Evolutionary conservation across 1,140 invertebrate species (phyloP).

Genomic region (Bradysia coprophila): DNA sequence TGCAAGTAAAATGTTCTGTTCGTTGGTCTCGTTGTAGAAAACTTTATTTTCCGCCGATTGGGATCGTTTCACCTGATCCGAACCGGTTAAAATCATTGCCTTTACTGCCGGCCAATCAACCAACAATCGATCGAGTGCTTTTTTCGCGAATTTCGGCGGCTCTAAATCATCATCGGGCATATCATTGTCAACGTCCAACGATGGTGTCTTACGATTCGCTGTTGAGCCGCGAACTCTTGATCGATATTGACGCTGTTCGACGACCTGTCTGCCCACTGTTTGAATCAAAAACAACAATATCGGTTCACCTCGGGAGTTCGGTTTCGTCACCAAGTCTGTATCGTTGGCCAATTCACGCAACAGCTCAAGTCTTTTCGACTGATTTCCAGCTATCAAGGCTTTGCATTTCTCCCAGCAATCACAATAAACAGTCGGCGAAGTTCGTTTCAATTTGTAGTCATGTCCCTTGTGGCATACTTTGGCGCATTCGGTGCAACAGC

Average conservation of each 20-base stretch:
- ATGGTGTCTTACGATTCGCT: constrained; percentile 27
- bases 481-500: constrained; percentile 98
- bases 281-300: constrained; percentile 93
- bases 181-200: constrained; percentile 30
- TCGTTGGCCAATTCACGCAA: constrained; percentile 72
- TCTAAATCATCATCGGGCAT: constrained; percentile 98
- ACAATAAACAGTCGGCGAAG: constrained; percentile 97
- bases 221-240: constrained; percentile 31
- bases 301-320: constrained; percentile 87
- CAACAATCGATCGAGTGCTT: constrained; percentile 74
- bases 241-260: constrained; percentile 88
- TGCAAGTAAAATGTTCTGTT: constrained; percentile 25
- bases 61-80: constrained; percentile 22
- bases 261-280: constrained; percentile 87
- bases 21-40: constrained; percentile 47
- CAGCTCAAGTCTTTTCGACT: constrained; percentile 69
- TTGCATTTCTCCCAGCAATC: constrained; percentile 99
- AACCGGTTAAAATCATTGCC: constrained; percentile 64
- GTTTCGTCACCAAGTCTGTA: constrained; percentile 76
- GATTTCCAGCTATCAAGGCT: constrained; percentile 84
- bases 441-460: constrained; percentile 93
- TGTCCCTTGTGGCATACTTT: constrained; percentile 72
- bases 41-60: constrained; percentile 24
- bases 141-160: constrained; percentile 83
- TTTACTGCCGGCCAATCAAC: constrained; percentile 77